phyloP scores from a whole-genome alignment of 1,140 invertebrate species.

The Bombyx mandarina region DNA sequence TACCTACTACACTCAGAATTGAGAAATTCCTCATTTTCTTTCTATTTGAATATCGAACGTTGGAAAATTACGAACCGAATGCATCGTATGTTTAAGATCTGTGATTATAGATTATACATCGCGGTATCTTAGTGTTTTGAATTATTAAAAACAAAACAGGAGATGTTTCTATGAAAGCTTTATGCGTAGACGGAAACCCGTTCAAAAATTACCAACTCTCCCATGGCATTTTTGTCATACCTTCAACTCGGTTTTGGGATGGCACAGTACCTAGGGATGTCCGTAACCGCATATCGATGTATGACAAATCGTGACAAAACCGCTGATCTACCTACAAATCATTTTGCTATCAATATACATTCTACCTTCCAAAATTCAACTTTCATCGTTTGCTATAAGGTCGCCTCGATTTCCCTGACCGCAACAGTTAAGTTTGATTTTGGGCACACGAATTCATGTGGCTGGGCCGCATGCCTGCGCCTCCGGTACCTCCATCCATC shows the following conservation, averaged over 20 bases:
- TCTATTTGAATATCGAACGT: too few species aligned
- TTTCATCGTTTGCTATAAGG: constrained; percentile 14
- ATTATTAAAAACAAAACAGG: too few species aligned
- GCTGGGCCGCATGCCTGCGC: constrained; percentile 46
- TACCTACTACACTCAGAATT: too few species aligned
- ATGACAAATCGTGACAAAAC: constrained; percentile 68
- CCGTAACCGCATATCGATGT: constrained; percentile 50
- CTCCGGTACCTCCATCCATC: constrained; percentile 57
- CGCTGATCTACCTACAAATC: constrained; percentile 55
- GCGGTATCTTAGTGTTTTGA: too few species aligned
- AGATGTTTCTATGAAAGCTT: too few species aligned
- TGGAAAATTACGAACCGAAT: too few species aligned
- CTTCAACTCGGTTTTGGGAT: constrained; percentile 36
- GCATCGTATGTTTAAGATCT: too few species aligned
- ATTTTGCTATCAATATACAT: neutral
- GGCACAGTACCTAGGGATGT: constrained; percentile 26
- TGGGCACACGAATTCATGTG: constrained; percentile 41
- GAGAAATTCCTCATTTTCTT: too few species aligned
- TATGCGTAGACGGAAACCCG: too few species aligned
- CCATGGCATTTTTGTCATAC: constrained; percentile 53
- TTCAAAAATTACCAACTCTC: constrained; percentile 14
- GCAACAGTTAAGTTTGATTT: constrained; percentile 20
- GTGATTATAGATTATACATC: too few species aligned
- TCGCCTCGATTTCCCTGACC: constrained; percentile 6
- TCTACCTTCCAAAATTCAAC: constrained; percentile 15